These are phyloP conservation scores for Remorina albescens DNA, from an alignment of 2,797 vertebrate genomes.

Conservation along the genomic window DNA sequence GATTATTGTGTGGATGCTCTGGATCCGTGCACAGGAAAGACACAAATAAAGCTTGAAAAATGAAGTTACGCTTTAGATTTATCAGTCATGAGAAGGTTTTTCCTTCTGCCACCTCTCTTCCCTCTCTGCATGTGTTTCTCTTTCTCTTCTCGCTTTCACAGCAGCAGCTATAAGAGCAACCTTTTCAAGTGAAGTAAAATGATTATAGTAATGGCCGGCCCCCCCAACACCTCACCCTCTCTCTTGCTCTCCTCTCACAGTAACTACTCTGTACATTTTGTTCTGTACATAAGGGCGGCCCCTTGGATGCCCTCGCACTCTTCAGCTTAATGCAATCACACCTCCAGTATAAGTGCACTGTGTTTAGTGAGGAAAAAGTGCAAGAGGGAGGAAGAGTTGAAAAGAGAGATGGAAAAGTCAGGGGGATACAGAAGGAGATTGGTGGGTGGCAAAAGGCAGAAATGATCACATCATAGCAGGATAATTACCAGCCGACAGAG, in stretches of 20 bases:
- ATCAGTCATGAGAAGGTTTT: slow-evolving; percentile 53
- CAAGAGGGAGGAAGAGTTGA: slow-evolving; percentile 18
- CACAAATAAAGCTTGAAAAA: slow-evolving; percentile 76
- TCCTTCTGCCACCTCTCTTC: slow-evolving; percentile 38
- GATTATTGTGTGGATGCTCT: slow-evolving; percentile 63
- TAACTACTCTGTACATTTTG: slow-evolving; percentile 70
- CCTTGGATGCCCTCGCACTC: slow-evolving; percentile 62
- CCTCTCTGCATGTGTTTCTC: slow-evolving; percentile 3
- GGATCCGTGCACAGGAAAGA: slow-evolving; percentile 56
- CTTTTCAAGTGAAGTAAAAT: slow-evolving; percentile 75
- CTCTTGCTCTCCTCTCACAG: slow-evolving; percentile 51
- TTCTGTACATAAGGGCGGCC: slow-evolving; percentile 75
- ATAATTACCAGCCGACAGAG: slow-evolving; percentile 59
- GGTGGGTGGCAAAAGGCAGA: slow-evolving; percentile 58
- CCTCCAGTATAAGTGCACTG: slow-evolving; percentile 59
- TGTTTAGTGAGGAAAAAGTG: slow-evolving; percentile 14
- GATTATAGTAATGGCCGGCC: slow-evolving; percentile 79
- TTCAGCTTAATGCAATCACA: slow-evolving; percentile 74
- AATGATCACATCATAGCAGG: slow-evolving; percentile 63
- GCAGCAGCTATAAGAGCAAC: slow-evolving; percentile 52
- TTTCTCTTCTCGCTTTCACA: slow-evolving; percentile 38
- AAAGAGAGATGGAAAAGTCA: slow-evolving; percentile 35
- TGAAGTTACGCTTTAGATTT: slow-evolving; percentile 69
- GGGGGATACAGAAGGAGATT: slow-evolving; percentile 28
- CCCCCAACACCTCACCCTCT: slow-evolving; percentile 45